Evolutionary conservation across 1,140 invertebrate species (phyloP), one percentile per base, ranked within the genome.

Genomic region (Cylas formicarius): DNA sequence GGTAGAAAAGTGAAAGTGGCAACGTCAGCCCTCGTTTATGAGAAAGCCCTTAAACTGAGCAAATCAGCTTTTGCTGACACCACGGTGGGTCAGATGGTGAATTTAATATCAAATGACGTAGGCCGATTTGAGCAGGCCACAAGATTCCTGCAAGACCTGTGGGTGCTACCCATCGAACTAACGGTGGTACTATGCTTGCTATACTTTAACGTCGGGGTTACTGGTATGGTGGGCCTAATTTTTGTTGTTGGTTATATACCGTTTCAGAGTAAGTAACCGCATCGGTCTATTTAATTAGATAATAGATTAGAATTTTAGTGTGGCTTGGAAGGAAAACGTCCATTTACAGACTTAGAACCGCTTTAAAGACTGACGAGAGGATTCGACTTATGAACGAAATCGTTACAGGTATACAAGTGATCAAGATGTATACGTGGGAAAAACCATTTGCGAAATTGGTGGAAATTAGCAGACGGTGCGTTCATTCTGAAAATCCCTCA

Each of bases 351-450:
- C 44, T 71, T 5, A 60, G 70, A 48, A 75, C 73, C 22, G 75
- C 80, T 0, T 49, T 65, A 9, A 60, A 69, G 35, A 86, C 83
- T 0, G 85, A 88, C 60, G 72, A 82, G 52, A 62, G 84, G 29
- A 72, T 86, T 4, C 66, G 76, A 26, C 58, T 85, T 22, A 85
- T 86, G 79, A 82, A 80, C 57, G 83, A 87, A 65, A 81, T 89
- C 27, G 79, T 88, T 38, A 69, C 70, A 23, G 84, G 81, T n/a
- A 85, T 88, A 64, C 73, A 82, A 65, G 78, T 86, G 44, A 68
- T 68, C 26, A 95, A 94, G 68, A 91, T 93, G 87, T 90, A 89
- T 57, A 78, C 82, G 0, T 91, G 87, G 87, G 86, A 91, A 61
- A 75, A 80, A 33, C 83, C 84, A 0, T 61, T 61, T 40, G 36